phyloP scores from a whole-genome alignment of 2,888 invertebrate species.

The Heteromurus nitidus region DNA sequence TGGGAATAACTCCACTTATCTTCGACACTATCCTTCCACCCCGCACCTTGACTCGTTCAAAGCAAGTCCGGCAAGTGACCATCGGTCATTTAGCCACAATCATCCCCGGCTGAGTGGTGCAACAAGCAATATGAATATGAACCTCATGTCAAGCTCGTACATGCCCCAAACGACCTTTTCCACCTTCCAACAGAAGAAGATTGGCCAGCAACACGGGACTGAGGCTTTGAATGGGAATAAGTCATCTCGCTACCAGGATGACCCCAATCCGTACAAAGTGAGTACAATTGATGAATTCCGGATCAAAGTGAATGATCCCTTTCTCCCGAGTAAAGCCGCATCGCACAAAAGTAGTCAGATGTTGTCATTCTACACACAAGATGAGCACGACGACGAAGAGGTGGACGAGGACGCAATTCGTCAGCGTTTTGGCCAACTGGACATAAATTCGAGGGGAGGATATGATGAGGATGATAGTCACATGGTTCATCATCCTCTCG shows the following conservation, averaged over 20 bases:
- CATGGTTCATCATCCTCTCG: neutral
- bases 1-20: conserved; percentile 38
- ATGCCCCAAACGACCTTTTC: conserved; percentile 70
- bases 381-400: conserved; percentile 21
- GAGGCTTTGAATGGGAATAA: neutral
- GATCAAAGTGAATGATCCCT: conserved; percentile 73
- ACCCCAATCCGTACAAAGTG: conserved; percentile 74
- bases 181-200: conserved; percentile 69
- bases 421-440: conserved; percentile 42
- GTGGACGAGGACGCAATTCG: conserved; percentile 44
- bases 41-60: conserved; percentile 70
- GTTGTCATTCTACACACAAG: conserved; percentile 55
- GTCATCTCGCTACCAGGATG: conserved; percentile 71
- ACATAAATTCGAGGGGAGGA: conserved; percentile 12
- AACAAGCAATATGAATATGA: conserved; percentile 53
- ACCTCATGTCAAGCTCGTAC: conserved; percentile 54
- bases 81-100: conserved; percentile 51
- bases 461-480: conserved; percentile 28
- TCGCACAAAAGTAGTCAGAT: conserved; percentile 61
- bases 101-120: conserved; percentile 42
- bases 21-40: conserved; percentile 72
- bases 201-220: conserved; percentile 3
- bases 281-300: conserved; percentile 72
- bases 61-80: conserved; percentile 35
- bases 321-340: conserved; percentile 55